A percentile compares a stretch with the other conserved stretches of the same genome.
phyloP scores from a whole-genome alignment of 2,888 invertebrate genomes.

The Acronicta psi region DNA sequence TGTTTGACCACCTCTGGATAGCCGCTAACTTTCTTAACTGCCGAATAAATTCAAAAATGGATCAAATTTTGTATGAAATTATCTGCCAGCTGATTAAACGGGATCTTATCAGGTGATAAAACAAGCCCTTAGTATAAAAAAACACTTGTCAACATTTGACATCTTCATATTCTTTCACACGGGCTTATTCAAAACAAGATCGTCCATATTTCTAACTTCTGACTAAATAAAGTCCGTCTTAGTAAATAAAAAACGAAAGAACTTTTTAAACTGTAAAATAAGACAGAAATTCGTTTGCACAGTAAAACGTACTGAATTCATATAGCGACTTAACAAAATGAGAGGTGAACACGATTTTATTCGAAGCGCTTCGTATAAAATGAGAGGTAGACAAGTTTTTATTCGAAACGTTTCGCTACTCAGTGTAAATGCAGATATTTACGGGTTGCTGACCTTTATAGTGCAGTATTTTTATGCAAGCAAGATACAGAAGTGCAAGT shows the following conservation, averaged over 20 bases:
- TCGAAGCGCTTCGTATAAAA: conserved; percentile 43
- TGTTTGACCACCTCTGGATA: no score
- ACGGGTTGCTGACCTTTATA: conserved; percentile 47
- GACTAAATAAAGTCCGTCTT: conserved; percentile 9
- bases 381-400: conserved; percentile 47
- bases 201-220: no score
- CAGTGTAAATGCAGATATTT: conserved; percentile 53
- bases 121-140: no score
- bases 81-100: no score
- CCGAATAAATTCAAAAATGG: no score
- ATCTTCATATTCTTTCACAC: no score
- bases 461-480: conserved; percentile 21
- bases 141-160: no score
- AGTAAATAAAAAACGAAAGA: conserved; percentile 4
- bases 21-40: no score
- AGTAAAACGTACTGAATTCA: conserved; percentile 29
- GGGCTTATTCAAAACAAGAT: no score
- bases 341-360: conserved; percentile 44
- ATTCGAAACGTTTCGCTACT: conserved; percentile 48
- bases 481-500: conserved; percentile 31
- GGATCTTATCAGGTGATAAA: no score
- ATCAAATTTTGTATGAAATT: no score
- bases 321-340: conserved; percentile 43
- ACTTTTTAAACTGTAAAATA: conserved; percentile 14
- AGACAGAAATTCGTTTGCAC: conserved; percentile 18